These are phyloP conservation scores for Petrolisthes cinctipes DNA, from an alignment of 2,888 invertebrate species.

Conservation along the genomic window DNA sequence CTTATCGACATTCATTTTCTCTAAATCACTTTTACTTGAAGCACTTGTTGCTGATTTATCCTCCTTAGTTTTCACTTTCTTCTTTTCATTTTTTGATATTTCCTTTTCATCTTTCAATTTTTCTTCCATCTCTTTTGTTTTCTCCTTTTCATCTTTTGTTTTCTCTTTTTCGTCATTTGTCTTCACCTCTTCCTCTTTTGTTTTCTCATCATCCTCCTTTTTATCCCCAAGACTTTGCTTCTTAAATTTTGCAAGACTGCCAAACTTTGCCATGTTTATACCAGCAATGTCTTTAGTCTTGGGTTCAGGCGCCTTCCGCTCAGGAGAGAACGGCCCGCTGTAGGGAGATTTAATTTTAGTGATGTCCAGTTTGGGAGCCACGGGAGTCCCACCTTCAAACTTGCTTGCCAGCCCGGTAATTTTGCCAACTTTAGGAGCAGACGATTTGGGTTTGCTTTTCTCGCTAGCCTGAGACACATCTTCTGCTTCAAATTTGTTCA, in stretches of 20 bases:
- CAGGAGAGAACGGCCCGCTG: slow-evolving; percentile 26
- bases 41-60: background rate
- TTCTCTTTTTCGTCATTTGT: background rate
- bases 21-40: background rate
- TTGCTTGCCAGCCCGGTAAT: slow-evolving; percentile 38
- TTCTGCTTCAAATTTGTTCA: slow-evolving; percentile 51
- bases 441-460: slow-evolving; percentile 22
- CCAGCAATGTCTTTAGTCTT: slow-evolving; percentile 51
- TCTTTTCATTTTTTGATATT: background rate
- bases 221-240: slow-evolving; percentile 12
- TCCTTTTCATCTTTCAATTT: slow-evolving; percentile 4
- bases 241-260: slow-evolving; percentile 45
- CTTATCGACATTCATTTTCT: background rate
- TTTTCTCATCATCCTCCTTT: slow-evolving; percentile 30
- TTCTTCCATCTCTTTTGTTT: background rate
- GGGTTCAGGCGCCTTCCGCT: slow-evolving; percentile 20
- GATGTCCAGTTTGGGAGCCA: slow-evolving; percentile 11
- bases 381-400: slow-evolving; percentile 39
- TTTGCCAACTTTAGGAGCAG: slow-evolving; percentile 29
- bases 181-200: background rate
- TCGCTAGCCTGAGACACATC: slow-evolving; percentile 44
- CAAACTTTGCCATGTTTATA: slow-evolving; percentile 59
- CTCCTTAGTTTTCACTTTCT: background rate
- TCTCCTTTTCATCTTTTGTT: slow-evolving; percentile 17
- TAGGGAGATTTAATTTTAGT: slow-evolving; percentile 40